Conservation (phyloP, 2,113 vertebrate species). For the Gnathonemus echidnorhynchus region DNA sequence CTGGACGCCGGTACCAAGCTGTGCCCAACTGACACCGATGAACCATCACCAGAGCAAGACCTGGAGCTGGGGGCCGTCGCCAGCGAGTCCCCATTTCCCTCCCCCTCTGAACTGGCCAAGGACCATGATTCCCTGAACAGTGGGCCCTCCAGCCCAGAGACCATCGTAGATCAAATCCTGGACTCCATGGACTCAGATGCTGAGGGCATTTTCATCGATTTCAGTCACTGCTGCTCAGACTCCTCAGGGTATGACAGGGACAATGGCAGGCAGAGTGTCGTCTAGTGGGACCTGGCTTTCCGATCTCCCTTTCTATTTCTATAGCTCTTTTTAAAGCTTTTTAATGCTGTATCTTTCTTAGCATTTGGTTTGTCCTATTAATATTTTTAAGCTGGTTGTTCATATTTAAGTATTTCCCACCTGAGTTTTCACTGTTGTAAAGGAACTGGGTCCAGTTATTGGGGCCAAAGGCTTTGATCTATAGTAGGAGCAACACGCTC, state of each 20-base stretch:
- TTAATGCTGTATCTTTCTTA: not conserved
- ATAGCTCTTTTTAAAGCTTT: conserved; percentile 11
- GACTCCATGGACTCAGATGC: conserved; percentile 76
- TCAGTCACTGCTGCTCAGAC: conserved; percentile 56
- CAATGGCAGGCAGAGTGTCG: conserved; percentile 64
- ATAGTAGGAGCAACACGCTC: not conserved
- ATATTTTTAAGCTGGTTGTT: not conserved
- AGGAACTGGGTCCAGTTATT: not conserved
- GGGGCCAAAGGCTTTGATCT: not conserved
- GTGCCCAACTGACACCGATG: conserved; percentile 23
- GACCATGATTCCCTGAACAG: conserved; percentile 53
- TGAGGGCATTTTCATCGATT: conserved; percentile 88
- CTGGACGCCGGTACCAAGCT: conserved; percentile 49
- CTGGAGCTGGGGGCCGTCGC: conserved; percentile 29
- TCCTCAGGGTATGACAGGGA: conserved; percentile 50
- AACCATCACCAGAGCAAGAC: not conserved
- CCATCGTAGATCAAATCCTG: conserved; percentile 66
- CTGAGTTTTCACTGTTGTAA: not conserved
- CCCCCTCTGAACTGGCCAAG: conserved; percentile 52
- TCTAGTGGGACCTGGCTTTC: conserved; percentile 33
- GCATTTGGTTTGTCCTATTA: not conserved
- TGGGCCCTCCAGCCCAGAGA: conserved; percentile 69
- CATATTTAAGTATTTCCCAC: not conserved
- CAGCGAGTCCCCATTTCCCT: conserved; percentile 25
- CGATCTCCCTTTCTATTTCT: not conserved